A percentile compares a stretch with the other conserved stretches of the same genome.
phyloP scores from a whole-genome alignment of 2,113 vertebrate species.

The Paramormyrops kingsleyae region DNA sequence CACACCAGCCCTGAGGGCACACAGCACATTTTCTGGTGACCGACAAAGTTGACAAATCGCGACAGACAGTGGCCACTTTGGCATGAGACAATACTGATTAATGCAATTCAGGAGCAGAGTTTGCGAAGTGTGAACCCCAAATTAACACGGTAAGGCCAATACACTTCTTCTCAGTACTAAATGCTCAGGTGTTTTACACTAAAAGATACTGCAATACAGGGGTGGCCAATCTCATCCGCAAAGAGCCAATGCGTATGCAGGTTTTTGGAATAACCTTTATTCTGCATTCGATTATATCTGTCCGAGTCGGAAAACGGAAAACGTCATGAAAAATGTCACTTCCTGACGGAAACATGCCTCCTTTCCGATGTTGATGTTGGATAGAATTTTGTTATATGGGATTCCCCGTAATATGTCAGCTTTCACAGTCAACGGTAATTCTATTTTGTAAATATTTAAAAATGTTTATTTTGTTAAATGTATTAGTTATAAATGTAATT shows the following conservation, averaged over 20 bases:
- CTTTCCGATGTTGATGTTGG: no score
- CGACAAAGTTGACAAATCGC: neutral
- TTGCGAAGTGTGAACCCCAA: neutral
- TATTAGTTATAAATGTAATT: no score
- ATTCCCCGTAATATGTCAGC: no score
- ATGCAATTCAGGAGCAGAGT: neutral
- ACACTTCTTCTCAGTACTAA: neutral
- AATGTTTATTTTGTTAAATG: no score
- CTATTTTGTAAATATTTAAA: no score
- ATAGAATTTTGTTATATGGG: no score
- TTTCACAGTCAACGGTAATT: no score
- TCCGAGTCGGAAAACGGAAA: no score
- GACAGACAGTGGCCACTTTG: neutral
- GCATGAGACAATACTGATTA: neutral
- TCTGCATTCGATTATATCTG: no score
- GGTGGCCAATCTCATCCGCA: neutral
- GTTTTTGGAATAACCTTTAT: neutral
- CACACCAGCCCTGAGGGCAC: constrained; percentile 83
- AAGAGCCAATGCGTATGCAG: neutral
- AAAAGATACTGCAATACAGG: neutral
- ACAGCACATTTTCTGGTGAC: neutral
- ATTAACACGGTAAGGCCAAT: neutral
- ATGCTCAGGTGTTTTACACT: neutral
- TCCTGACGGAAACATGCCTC: no score
- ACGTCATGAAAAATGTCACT: no score